Percentiles rank a stretch among this genome's conserved stretches.
Conservation (phyloP, 1,140 invertebrate genomes). For the Pogonus chalceus region DNA sequence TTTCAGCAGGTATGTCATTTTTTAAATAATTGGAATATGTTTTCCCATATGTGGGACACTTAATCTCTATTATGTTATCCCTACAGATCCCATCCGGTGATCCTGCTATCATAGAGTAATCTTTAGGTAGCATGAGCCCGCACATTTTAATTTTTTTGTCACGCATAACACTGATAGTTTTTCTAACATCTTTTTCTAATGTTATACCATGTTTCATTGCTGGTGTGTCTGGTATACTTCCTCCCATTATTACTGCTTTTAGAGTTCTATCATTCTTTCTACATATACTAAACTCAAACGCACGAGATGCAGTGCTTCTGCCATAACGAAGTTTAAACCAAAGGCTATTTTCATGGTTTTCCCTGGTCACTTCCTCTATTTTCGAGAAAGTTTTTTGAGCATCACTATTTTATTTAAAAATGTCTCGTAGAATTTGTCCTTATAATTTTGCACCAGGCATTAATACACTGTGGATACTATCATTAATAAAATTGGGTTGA, state of each 20-base stretch:
- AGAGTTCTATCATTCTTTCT: constrained; percentile 8
- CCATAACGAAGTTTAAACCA: neutral
- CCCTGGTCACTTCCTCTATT: neutral
- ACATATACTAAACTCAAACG: constrained; percentile 13
- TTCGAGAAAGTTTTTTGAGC: neutral
- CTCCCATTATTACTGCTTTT: constrained; percentile 7
- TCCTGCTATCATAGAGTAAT: constrained; percentile 24
- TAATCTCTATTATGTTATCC: constrained; percentile 23
- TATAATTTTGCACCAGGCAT: too few species aligned
- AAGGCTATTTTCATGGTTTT: neutral
- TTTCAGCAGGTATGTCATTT: constrained; percentile 15
- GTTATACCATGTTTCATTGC: neutral
- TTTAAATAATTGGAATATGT: constrained; percentile 19
- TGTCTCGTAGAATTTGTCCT: too few species aligned
- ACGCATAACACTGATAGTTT: neutral
- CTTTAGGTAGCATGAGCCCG: constrained; percentile 8
- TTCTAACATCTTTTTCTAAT: constrained; percentile 4
- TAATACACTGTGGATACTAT: too few species aligned
- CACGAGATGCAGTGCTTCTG: neutral
- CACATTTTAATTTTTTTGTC: neutral
- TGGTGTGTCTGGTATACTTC: neutral
- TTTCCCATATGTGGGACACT: constrained; percentile 19
- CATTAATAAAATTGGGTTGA: too few species aligned
- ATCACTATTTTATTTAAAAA: neutral
- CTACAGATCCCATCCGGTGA: constrained; percentile 28